Conservation (phyloP, 2,797 vertebrate genomes). For the Myotis planiceps region DNA sequence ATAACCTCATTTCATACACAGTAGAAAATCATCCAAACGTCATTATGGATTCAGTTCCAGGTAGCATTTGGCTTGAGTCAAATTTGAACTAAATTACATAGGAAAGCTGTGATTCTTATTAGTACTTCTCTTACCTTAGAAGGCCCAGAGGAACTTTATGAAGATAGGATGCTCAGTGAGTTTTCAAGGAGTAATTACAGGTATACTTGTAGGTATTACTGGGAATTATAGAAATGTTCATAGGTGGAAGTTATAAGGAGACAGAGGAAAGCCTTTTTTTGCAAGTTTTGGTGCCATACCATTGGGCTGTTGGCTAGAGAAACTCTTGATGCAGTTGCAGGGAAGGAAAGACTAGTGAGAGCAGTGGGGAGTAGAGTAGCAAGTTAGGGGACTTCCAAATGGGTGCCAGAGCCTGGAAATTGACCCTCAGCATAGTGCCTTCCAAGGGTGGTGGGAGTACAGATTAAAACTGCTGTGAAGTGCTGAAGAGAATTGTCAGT, state of each 20-base stretch:
- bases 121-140: not conserved
- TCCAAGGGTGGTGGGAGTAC: not conserved
- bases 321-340: not conserved
- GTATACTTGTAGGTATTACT: not conserved
- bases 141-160: not conserved
- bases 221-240: not conserved
- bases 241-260: not conserved
- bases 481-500: not conserved
- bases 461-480: not conserved
- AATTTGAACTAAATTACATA: not conserved
- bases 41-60: not conserved
- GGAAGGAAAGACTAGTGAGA: not conserved
- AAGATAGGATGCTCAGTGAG: not conserved
- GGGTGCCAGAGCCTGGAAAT: not conserved
- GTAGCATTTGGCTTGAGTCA: not conserved
- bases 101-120: not conserved
- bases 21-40: not conserved
- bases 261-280: not conserved
- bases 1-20: not conserved
- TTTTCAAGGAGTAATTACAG: slow-evolving; percentile 6
- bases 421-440: not conserved
- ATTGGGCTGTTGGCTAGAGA: not conserved
- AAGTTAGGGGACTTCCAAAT: not conserved
- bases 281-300: not conserved
- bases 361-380: too few species aligned